These are phyloP conservation scores for Drepana falcataria DNA, from an alignment of 2,888 invertebrate genomes.

Conservation along the genomic window DNA sequence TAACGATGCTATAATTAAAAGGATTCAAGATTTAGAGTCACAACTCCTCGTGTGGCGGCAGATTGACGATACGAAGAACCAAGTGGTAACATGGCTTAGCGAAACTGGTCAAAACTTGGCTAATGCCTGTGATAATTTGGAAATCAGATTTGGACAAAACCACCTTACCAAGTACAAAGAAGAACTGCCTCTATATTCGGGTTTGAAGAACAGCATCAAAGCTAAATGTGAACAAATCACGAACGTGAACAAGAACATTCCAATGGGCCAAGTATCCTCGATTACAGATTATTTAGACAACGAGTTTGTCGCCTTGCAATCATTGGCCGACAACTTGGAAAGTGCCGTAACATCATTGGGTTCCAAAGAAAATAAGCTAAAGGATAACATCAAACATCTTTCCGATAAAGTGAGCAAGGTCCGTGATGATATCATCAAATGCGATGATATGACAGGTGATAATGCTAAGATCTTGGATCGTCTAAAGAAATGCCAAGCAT, in stretches of 20 bases:
- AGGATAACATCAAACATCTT: constrained; percentile 83
- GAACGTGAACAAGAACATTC: constrained; percentile 84
- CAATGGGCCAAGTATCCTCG: constrained; percentile 83
- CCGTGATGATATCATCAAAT: constrained; percentile 90
- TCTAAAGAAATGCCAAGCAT: constrained; percentile 84
- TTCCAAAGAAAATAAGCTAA: constrained; percentile 85
- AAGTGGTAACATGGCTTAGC: constrained; percentile 89
- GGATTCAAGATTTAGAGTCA: constrained; percentile 89
- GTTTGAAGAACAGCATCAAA: constrained; percentile 86
- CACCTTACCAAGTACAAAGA: constrained; percentile 90
- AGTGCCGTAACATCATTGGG: constrained; percentile 84
- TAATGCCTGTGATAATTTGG: constrained; percentile 87
- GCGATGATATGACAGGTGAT: constrained; percentile 93
- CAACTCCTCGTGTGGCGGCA: constrained; percentile 96
- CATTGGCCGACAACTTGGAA: constrained; percentile 86
- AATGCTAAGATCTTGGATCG: constrained; percentile 90
- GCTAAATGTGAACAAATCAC: constrained; percentile 89
- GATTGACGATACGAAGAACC: constrained; percentile 91
- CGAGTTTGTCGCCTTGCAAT: constrained; percentile 86
- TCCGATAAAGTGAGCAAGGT: constrained; percentile 85
- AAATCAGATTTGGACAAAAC: constrained; percentile 88
- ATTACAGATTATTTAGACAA: constrained; percentile 83
- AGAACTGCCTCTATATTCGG: constrained; percentile 88
- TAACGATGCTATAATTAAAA: constrained; percentile 84
- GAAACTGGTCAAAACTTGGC: constrained; percentile 88